Conservation (phyloP, 2,797 vertebrate species). For the Lepus oiostolus region DNA sequence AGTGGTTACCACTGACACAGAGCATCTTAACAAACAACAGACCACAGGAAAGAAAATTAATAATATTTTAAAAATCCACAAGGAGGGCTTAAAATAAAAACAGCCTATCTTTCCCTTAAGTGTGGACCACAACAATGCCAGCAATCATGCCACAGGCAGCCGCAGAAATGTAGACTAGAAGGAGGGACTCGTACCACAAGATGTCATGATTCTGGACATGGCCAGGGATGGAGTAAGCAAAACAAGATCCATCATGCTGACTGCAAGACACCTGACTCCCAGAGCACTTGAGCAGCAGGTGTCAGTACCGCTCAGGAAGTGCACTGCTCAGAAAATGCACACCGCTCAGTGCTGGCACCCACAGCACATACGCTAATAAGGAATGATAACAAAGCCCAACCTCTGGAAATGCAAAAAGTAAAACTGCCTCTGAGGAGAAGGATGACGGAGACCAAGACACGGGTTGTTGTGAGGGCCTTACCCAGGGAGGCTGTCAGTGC, state of each 20-base stretch:
- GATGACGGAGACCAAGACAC: neutral
- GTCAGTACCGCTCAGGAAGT: neutral
- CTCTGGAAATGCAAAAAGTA: neutral
- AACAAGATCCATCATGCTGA: neutral
- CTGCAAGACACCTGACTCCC: neutral
- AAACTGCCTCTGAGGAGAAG: neutral
- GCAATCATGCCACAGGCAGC: neutral
- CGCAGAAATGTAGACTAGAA: neutral
- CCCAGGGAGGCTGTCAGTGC: constrained; percentile 62
- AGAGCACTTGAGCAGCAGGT: neutral
- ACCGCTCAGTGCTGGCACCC: neutral
- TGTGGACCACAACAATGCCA: neutral
- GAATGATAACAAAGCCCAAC: neutral
- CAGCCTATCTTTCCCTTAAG: neutral
- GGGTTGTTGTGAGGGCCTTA: constrained; percentile 58
- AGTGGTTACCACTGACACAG: neutral
- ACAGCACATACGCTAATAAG: neutral
- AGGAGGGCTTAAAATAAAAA: neutral
- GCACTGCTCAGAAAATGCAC: neutral
- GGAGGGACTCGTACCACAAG: neutral
- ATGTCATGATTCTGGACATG: neutral
- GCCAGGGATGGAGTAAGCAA: neutral
- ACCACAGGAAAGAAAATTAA: neutral
- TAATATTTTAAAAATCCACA: neutral
- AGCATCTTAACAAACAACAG: neutral